Evolutionary conservation across 2,113 vertebrate genomes (phyloP).

Genomic region (Crypturellus undulatus): DNA sequence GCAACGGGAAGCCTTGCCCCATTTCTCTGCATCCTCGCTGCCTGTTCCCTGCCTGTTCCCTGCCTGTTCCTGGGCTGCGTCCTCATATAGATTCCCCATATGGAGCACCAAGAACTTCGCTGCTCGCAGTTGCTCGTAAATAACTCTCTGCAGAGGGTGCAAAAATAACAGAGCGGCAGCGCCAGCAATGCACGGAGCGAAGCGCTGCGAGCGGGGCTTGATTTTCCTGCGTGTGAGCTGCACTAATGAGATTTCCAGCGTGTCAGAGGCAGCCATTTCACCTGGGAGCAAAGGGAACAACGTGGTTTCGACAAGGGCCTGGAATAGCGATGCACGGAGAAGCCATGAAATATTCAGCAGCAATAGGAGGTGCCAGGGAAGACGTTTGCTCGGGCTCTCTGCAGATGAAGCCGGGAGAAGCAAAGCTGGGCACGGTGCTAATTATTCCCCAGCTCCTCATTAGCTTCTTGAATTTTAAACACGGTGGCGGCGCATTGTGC

Average conservation of each 20-base stretch:
- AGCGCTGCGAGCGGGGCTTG: background rate
- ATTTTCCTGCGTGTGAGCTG: background rate
- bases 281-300: background rate
- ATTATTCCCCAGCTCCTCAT: slow-evolving; percentile 23
- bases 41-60: too few relatives aligned
- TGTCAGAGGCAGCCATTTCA: background rate
- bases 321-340: background rate
- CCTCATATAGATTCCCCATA: background rate
- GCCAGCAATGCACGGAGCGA: background rate
- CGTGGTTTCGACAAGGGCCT: background rate
- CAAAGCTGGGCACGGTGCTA: background rate
- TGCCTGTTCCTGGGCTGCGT: background rate
- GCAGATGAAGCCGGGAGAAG: background rate
- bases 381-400: background rate
- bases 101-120: background rate
- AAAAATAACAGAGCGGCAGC: slow-evolving; percentile 6
- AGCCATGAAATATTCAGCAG: slow-evolving; percentile 17
- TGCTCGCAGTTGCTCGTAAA: background rate
- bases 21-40: background rate
- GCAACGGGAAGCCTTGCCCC: fast-evolving
- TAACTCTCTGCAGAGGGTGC: background rate
- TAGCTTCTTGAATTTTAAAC: background rate
- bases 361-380: background rate
- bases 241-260: background rate
- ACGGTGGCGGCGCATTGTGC: slow-evolving; percentile 50